These are phyloP conservation scores for Epistrophella euchroma DNA, from an alignment of 2,888 invertebrate genomes.

Conservation along the genomic window DNA sequence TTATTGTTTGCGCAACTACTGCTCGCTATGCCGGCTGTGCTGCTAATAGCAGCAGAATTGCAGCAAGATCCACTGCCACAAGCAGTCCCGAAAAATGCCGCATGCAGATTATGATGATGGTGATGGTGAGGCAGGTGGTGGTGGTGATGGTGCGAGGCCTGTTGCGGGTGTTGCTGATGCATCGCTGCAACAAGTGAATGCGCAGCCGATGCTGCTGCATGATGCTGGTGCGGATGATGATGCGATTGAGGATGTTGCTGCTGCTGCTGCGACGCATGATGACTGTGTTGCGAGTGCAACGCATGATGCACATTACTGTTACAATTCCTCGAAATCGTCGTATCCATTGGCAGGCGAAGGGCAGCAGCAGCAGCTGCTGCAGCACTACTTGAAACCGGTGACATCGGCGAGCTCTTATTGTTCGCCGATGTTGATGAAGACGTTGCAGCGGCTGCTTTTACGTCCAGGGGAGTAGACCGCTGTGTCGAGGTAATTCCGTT, in stretches of 20 bases:
- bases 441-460: slow-evolving; percentile 66
- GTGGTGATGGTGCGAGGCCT: slow-evolving; percentile 57
- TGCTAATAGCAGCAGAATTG: slow-evolving; percentile 59
- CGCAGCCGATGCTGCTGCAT: slow-evolving; percentile 57
- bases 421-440: slow-evolving; percentile 66
- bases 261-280: slow-evolving; percentile 52
- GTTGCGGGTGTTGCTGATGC: slow-evolving; percentile 69
- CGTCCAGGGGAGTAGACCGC: slow-evolving; percentile 62
- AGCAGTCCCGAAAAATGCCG: slow-evolving; percentile 64
- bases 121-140: slow-evolving; percentile 69
- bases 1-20: slow-evolving; percentile 65
- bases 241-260: slow-evolving; percentile 58
- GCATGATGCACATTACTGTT: slow-evolving; percentile 69
- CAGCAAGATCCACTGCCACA: slow-evolving; percentile 61
- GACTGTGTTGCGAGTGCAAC: slow-evolving; percentile 59
- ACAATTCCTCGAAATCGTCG: slow-evolving; percentile 78
- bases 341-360: slow-evolving; percentile 77
- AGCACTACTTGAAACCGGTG: slow-evolving; percentile 77
- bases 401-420: slow-evolving; percentile 64
- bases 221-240: slow-evolving; percentile 64
- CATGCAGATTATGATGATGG: slow-evolving; percentile 73
- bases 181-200: slow-evolving; percentile 68
- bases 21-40: slow-evolving; percentile 53
- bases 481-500: slow-evolving; percentile 76
- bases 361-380: slow-evolving; percentile 77